Conservation (phyloP, 2,113 vertebrate genomes). For the Macroglossus sobrinus region DNA sequence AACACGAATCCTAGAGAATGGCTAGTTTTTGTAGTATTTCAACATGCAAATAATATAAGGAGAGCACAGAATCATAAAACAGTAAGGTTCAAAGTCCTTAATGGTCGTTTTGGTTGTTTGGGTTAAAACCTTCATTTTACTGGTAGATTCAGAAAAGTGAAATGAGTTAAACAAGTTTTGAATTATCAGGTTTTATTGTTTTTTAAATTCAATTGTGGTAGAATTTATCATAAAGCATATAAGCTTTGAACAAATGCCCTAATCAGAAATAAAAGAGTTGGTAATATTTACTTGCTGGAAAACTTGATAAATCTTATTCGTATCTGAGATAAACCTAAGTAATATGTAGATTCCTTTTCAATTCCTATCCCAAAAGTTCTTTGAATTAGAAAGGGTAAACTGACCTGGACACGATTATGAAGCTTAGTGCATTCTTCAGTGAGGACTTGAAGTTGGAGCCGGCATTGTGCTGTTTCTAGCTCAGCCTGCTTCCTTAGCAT, state of each 20-base stretch:
- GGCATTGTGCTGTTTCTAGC: conserved; percentile 93
- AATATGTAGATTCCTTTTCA: background rate
- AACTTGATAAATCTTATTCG: background rate
- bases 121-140: background rate
- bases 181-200: background rate
- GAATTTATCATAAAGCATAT: background rate
- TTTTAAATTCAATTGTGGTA: background rate
- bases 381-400: background rate
- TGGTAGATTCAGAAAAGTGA: background rate
- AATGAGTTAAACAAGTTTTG: background rate
- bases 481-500: conserved; percentile 89
- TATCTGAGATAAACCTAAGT: background rate
- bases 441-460: conserved; percentile 92
- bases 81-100: background rate
- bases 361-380: background rate
- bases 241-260: background rate
- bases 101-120: background rate
- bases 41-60: background rate
- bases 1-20: background rate
- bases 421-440: conserved; percentile 90
- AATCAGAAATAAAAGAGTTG: background rate
- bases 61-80: background rate
- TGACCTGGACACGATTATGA: conserved; percentile 90
- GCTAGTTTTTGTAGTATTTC: background rate
- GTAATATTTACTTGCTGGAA: background rate